Percentiles rank a stretch among this genome's conserved stretches.
Conservation (phyloP, 2,888 invertebrate genomes). For the Dusona sp. region DNA sequence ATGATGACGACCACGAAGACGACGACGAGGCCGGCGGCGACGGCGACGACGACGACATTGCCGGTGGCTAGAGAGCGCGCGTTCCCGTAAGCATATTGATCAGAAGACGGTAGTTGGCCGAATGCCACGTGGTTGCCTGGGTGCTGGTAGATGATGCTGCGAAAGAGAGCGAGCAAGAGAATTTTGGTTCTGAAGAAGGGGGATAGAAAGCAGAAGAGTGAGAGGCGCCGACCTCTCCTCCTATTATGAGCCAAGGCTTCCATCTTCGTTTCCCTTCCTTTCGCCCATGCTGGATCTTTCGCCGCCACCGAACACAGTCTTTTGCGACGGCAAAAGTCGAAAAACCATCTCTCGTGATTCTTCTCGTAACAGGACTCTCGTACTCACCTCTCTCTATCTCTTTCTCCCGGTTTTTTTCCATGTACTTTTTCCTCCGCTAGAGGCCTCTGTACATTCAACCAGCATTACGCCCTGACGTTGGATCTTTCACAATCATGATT, state of each 20-base stretch:
- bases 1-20: slow-evolving; percentile 42
- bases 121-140: slow-evolving; percentile 83
- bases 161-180: slow-evolving; percentile 71
- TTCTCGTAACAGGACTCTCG: slow-evolving; percentile 44
- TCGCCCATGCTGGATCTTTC: slow-evolving; percentile 70
- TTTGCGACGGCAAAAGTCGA: slow-evolving; percentile 67
- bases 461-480: slow-evolving; percentile 33
- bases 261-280: slow-evolving; percentile 80
- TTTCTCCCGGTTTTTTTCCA: slow-evolving; percentile 7
- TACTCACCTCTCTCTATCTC: slow-evolving; percentile 21
- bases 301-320: slow-evolving; percentile 64
- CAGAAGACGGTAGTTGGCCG: slow-evolving; percentile 85
- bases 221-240: slow-evolving; percentile 82
- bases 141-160: slow-evolving; percentile 78
- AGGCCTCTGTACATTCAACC: slow-evolving; percentile 9
- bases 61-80: slow-evolving; percentile 69
- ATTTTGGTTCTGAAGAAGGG: slow-evolving; percentile 7
- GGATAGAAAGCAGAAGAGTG: slow-evolving; percentile 40
- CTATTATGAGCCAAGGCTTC: slow-evolving; percentile 84
- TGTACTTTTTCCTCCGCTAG: slow-evolving; percentile 18
- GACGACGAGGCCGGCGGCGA: slow-evolving; percentile 37
- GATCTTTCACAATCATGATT: slow-evolving; percentile 38
- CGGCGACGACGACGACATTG: slow-evolving; percentile 61
- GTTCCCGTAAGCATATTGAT: slow-evolving; percentile 84
- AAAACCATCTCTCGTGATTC: slow-evolving; percentile 72